Conservation (phyloP, 2,797 vertebrate genomes). For the Pelobates cultripes region DNA sequence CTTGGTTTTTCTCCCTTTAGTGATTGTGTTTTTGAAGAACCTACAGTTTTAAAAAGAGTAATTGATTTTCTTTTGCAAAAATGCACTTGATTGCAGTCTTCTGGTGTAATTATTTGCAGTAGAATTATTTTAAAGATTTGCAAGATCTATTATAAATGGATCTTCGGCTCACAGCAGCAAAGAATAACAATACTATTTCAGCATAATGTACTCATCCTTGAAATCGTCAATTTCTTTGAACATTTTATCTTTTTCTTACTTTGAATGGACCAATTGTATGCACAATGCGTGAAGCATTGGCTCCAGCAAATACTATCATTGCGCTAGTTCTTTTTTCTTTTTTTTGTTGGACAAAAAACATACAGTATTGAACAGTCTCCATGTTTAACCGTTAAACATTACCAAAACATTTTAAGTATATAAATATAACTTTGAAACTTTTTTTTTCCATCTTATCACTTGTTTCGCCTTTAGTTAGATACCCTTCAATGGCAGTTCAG, state of each 20-base stretch:
- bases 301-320: slow-evolving; percentile 45
- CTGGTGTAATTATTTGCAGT: slow-evolving; percentile 54
- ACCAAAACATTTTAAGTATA: too few species aligned
- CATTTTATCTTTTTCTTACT: slow-evolving; percentile 41
- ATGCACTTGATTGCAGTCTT: slow-evolving; percentile 52
- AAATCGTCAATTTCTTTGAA: slow-evolving; percentile 54
- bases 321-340: slow-evolving; percentile 10
- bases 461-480: too few species aligned
- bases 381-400: too few species aligned
- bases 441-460: too few species aligned
- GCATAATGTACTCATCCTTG: slow-evolving; percentile 55
- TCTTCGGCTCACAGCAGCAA: slow-evolving; percentile 45
- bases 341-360: slow-evolving; percentile 6
- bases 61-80: slow-evolving; percentile 55
- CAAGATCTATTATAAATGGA: slow-evolving; percentile 55
- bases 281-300: slow-evolving; percentile 32
- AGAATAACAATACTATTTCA: slow-evolving; percentile 56
- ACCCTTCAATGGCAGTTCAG: too few species aligned
- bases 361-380: slow-evolving; percentile 39
- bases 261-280: slow-evolving; percentile 43
- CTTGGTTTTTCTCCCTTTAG: slow-evolving; percentile 13
- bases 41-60: slow-evolving; percentile 49
- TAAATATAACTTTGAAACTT: too few species aligned
- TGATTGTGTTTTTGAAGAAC: slow-evolving; percentile 39
- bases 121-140: slow-evolving; percentile 57